Base-by-base conservation (phyloP, 1,140 invertebrate species). In the Lepidurus couesii region DNA sequence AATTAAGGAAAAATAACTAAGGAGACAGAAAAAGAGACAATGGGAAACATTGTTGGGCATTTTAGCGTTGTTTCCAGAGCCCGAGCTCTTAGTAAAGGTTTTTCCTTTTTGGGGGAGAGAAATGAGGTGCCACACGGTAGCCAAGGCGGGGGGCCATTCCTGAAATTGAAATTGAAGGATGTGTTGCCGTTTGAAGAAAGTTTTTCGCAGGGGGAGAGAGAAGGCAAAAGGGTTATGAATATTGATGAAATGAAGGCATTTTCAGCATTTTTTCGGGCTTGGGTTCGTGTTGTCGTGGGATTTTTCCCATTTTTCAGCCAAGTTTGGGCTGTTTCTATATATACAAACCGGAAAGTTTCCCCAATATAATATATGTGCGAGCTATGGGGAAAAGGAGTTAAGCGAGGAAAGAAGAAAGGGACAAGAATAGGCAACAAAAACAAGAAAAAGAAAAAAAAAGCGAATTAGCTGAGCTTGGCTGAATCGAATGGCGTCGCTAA, bases 91-190 rank as follows among this genome's bases (percentile, higher is more conserved):
- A 21, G 53, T 4, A n/a, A 65, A 13, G 21, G 16, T 21, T 65
- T 65, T 47, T 65, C 21, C 53, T 65, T 65, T 65, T 65, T 34
- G 34, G 34, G 34, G 34, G 21, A 65, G 53, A 65, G 53, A 65
- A 21, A 65, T 65, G 53, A 65, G 53, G 16, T 65, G 53, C 53
- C 53, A 65, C 13, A 65, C 53, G 53, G 53, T 65, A 65, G 53
- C 53, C 16, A 65, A 65, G 53, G 53, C 21, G 21, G 53, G 53
- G 45, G 53, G 53, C 16, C 53, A 65, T 65, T 65, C 53, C 53
- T 65, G 13, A 65, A 65, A 65, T 65, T 65, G 53, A 65, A 65
- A 65, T n/a, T 65, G 53, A 65, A 65, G 53, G 53, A 65, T 65
- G 16, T 34, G 34, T 34, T 34, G 34, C 34, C 34, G 34, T 13